Base-by-base conservation (phyloP, 2,888 invertebrate genomes). In the Cloeon dipterum region DNA sequence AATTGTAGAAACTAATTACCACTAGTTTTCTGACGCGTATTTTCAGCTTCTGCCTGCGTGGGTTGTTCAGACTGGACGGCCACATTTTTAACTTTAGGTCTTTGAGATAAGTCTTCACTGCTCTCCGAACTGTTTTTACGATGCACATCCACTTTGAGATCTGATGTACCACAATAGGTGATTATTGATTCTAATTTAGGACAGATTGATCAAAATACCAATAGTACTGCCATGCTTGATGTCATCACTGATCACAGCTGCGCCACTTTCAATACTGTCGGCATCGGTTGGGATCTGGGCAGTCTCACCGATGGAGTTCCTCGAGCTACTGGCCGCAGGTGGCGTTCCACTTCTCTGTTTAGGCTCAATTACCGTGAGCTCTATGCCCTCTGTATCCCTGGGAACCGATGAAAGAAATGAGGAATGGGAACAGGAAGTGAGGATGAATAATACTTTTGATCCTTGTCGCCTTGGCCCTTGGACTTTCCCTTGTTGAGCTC, bases 121-220 rank as follows among this genome's bases (percentile, higher is more conserved):
- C 83, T 83, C 55, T 81, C 83, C 0, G 83, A 83, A 50, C 83
- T 85, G 54, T 85, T 83, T 54, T 85, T 86, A 40, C 86, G 69
- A 59, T 89, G 88, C 38, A 89, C 86, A 58, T 89, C 88, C 40
- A 85, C 88, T 65, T 86, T 85, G 46, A 88, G 65, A 65, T 88
- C 86, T 74, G 56, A 54, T 38, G 45, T 45, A 41, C 20, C 2
- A 16, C 16, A 32, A 16, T 32, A 5, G n/a, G 13, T 2, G 25
- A 25, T 3, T 25, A 13, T 25, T n/a, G 25, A 25, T 13, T 13
- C 11, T 25, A 25, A 25, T 25, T n/a, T 25, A 25, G 25, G n/a
- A 25, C 11, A 25, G 11, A 25, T 11, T 25, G 25, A 13, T n/a
- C 3, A 13, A 3, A 3, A 46, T 59, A 72, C 73, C 73, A 57